Base-by-base conservation (phyloP, 1,140 invertebrate genomes). In the Xylocopa sonorina region DNA sequence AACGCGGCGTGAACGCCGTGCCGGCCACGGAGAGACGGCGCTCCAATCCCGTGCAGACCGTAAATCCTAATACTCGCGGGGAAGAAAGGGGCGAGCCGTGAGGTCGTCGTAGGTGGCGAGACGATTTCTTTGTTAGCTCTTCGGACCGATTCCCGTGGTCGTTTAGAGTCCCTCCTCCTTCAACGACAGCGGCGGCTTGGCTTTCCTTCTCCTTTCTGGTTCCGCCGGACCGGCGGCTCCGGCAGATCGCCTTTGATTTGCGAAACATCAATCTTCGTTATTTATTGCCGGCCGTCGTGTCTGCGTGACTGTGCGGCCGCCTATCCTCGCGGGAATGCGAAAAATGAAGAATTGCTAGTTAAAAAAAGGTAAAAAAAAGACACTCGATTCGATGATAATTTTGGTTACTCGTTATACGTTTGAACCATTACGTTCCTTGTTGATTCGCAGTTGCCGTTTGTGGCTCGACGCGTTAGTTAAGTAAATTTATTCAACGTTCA, bases 191-290 rank as follows among this genome's bases (percentile, higher is more conserved):
- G 62, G 18, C 76, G 48, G 58, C 55, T n/a, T n/a, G 50, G 38
- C 38, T 3, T 60, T 75, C 77, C 73, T 62, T 76, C 69, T 69
- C n/a, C n/a, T n/a, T n/a, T 69, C 67, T 34, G 24, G 32, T 4
- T 74, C 60, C 67, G 16, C 38, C 16, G 32, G 41, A 50, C 53
- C 58, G 69, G 80, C 74, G 84, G 75, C 83, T 79, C 67, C 69
- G 58, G 69, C 72, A 81, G 84, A 84, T 81, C 74, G 79, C 68
- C 83, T 85, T 85, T 82, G 82, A 86, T 86, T 86, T 83, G 83
- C 84, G 83, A 86, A 86, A 86, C 85, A 86, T 86, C 85, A 83
- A 86, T 86, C 85, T 86, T 82, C 80, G 75, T 86, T 77, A 86
- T 86, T 86, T 86, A 86, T 84, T 67, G 81, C 68, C 81, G 84